Conservation (phyloP, 2,113 vertebrate species). For the Charina bottae region DNA sequence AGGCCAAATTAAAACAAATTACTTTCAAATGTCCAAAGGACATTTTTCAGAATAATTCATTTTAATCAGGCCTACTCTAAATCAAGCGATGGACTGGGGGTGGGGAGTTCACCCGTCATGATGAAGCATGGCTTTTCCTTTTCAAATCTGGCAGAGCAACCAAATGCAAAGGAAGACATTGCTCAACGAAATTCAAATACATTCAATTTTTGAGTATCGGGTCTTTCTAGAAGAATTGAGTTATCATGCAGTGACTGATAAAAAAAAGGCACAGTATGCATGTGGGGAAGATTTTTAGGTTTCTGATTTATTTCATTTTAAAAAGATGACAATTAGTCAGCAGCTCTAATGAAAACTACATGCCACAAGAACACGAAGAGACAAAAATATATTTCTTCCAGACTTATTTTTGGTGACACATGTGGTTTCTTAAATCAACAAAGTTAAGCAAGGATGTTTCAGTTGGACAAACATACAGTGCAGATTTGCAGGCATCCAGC, state of each 20-base stretch:
- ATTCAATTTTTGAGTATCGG: conserved; percentile 21
- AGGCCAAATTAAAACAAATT: conserved; percentile 1
- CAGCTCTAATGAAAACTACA: conserved; percentile 49
- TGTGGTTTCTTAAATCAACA: conserved; percentile 38
- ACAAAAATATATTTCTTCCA: conserved; percentile 52
- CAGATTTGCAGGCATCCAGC: conserved; percentile 35
- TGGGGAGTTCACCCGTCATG: not conserved
- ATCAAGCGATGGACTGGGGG: not conserved
- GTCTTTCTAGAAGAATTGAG: conserved; percentile 2
- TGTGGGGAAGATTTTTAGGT: conserved; percentile 37
- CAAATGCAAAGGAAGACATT: conserved; percentile 11
- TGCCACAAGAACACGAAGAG: conserved; percentile 38
- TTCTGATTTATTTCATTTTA: conserved; percentile 37
- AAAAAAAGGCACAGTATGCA: conserved; percentile 29
- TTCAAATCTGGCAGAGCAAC: conserved; percentile 1
- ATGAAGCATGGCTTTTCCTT: conserved; percentile 7
- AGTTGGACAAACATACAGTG: not conserved
- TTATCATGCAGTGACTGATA: not conserved
- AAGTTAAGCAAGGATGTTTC: conserved; percentile 25
- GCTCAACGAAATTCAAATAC: not conserved
- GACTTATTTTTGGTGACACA: conserved; percentile 17
- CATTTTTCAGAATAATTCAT: conserved; percentile 6
- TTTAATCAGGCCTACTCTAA: not conserved
- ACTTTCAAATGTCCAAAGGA: not conserved
- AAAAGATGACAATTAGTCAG: conserved; percentile 42